phyloP scores from a whole-genome alignment of 2,888 invertebrate genomes.

The Apeira syringaria region DNA sequence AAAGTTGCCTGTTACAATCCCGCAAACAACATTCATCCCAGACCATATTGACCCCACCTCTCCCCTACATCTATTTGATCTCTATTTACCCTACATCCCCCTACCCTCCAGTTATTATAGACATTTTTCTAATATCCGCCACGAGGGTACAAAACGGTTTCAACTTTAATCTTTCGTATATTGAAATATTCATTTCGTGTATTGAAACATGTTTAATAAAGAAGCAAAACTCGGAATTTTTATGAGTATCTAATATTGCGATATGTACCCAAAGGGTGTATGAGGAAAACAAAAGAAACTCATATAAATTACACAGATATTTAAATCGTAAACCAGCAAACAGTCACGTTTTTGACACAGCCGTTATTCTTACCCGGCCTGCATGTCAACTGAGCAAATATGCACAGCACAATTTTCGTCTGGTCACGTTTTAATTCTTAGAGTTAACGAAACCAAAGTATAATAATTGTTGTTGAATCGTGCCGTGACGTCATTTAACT shows the following conservation, averaged over 20 bases:
- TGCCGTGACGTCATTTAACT: too few relatives aligned
- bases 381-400: too few relatives aligned
- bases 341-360: too few relatives aligned
- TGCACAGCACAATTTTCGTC: too few relatives aligned
- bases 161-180: constrained; percentile 6
- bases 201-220: constrained; percentile 6
- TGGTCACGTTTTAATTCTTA: too few relatives aligned
- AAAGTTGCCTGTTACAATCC: background rate
- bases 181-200: constrained; percentile 11
- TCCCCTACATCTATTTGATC: constrained; percentile 2
- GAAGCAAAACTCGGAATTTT: constrained; percentile 3
- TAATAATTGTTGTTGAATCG: too few relatives aligned
- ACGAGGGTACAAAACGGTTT: background rate
- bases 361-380: too few relatives aligned
- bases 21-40: background rate
- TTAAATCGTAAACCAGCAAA: too few relatives aligned
- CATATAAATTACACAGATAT: too few relatives aligned
- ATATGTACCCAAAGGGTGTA: constrained; percentile 8
- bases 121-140: constrained; percentile 23
- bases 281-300: background rate
- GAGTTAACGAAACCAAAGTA: too few relatives aligned
- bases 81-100: background rate
- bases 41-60: background rate
- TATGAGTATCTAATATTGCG: constrained; percentile 11
- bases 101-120: constrained; percentile 9